Evolutionary conservation across 92 coral and sea anemone species (phyloP), one percentile per base, ranked within the genome.

Genomic region (Siderastrea siderea): DNA sequence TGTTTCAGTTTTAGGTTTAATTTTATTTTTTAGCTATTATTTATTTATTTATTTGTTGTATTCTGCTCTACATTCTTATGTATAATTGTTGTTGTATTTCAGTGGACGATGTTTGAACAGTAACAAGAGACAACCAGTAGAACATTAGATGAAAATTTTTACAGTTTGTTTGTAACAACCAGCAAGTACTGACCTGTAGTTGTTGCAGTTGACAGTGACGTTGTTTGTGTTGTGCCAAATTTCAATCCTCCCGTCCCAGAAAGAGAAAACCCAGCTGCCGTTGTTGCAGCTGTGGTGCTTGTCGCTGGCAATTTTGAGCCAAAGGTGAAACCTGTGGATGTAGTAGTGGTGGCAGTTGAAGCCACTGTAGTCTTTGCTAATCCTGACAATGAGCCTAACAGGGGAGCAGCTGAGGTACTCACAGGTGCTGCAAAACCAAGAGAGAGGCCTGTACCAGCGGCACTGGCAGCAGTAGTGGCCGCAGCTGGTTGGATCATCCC

Each of bases 141-240:
- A 26, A 26, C 38, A 26, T 26, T 26, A 26, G 57, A 53, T 53
- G 57, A 53, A 3, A 13, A 60, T 7, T 12, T 65, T 59, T 60
- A 26, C 38, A 26, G 38, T 26, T 26, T 26, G 38, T 26, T 26
- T 26, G 38, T 10, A 2, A 50, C 2, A 10, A 5, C 1, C 53
- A 2, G 6, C 10, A 19, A 49, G 43, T 38, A 67, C 85, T 45
- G 75, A 83, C 93, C 82, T 75, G 88, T 63, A 38, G 90, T 85
- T 63, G 90, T 65, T 47, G 87, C 82, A 57, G 85, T 74, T 68
- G 95, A 67, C 57, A 85, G 15, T 12, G 85, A 52, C 3, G 91
- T 84, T 62, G 88, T 76, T 71, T 51, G 57, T 17, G 71, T 48
- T 47, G 91, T 74, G 57, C 95, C 89, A 63, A 93, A 79, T 43